Base-by-base conservation (phyloP, 1,140 invertebrate genomes). In the Musca vetustissima region DNA sequence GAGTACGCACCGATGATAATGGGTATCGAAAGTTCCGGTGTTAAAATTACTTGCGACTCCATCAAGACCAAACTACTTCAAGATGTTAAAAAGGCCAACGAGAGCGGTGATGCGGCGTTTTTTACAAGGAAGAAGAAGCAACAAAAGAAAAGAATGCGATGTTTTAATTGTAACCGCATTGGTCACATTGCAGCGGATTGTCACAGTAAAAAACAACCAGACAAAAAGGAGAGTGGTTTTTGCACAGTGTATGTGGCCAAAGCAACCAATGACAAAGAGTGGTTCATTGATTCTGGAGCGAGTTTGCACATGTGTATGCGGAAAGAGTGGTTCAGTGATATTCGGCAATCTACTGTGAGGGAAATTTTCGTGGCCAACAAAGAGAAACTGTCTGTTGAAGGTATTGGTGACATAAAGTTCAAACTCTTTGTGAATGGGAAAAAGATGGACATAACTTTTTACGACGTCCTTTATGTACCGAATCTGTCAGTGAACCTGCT, bases 1-100 rank as follows among this genome's bases (percentile, higher is more conserved):
- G 43, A 74, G 52, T 83, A 76, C 69, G 69, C 71, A 69, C 78
- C 83, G 1, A 83, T 83, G 80, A 82, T 83, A 9, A 36, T 64
- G 59, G 59, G 59, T 3, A 36, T 64, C 13, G 28, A 36, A 64
- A 64, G 59, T 14, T 64, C 59, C 1, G 59, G 59, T 6, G 61
- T 48, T 8, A 43, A 64, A 47, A 64, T 47, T 1, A 48, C 36
- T 2, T 17, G 28, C 8, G n/a, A 64, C 43, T 17, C 36, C 15
- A 64, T 64, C 14, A 64, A 64, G 19, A 64, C 13, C 52, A 55
- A 55, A 24, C 14, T 55, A 4, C 22, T 55, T 14, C 52, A 55
- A n/a, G 59, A 36, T 19, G 24, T 36, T 4, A 36, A 36, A 8
- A 76, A 36, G 8, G 2, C 28, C 2, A 64, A 28, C 8, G 28